Percentiles rank a stretch among this genome's conserved stretches.
Evolutionary conservation across 2,888 invertebrate genomes (phyloP).

Genomic region (Lypha dubia): DNA sequence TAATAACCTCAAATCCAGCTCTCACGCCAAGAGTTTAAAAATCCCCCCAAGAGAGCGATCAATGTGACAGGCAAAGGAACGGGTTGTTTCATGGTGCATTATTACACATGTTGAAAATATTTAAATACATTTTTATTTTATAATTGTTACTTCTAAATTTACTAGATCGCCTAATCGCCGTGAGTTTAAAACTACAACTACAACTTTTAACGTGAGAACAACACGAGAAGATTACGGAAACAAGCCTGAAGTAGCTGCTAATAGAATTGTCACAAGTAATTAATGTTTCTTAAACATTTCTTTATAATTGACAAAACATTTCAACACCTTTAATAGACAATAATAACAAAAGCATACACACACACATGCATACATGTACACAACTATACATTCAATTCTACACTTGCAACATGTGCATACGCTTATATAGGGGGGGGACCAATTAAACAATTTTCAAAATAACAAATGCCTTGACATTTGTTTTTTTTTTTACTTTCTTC

Average conservation of each 20-base stretch:
- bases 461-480: conserved; percentile 21
- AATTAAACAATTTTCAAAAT: conserved; percentile 26
- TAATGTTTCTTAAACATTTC: not conserved
- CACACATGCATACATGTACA: not conserved
- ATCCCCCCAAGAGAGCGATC: too few species aligned
- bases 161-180: too few species aligned
- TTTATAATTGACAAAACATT: conserved; percentile 23
- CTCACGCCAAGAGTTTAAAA: too few species aligned
- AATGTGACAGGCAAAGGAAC: too few species aligned
- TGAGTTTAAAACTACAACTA: not conserved
- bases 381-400: not conserved
- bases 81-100: too few species aligned
- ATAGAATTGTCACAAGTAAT: conserved; percentile 2
- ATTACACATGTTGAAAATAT: too few species aligned
- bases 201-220: not conserved
- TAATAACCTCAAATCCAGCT: too few species aligned
- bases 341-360: conserved; percentile 5
- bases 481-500: too few species aligned
- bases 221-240: not conserved
- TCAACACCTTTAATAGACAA: conserved; percentile 42
- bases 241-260: not conserved
- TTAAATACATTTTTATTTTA: not conserved
- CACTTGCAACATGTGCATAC: conserved; percentile 40
- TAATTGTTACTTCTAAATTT: not conserved
- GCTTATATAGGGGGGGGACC: conserved; percentile 29